Evolutionary conservation across 2,888 invertebrate species (phyloP).

Genomic region (Andrena trimmerana): DNA sequence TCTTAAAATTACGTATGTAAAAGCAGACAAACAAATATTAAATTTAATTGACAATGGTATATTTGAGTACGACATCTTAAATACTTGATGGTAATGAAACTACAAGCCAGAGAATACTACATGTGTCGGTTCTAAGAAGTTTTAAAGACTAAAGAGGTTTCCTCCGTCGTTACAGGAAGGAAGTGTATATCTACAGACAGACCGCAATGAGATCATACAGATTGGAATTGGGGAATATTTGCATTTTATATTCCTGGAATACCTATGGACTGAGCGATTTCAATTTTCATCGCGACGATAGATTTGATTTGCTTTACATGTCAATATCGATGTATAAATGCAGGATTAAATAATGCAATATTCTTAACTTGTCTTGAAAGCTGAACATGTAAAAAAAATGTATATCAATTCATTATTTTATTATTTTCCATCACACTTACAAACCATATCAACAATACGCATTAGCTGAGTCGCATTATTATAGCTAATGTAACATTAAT

Average conservation of each 20-base stretch:
- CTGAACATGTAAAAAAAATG: slow-evolving; percentile 65
- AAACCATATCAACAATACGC: slow-evolving; percentile 71
- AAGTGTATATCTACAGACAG: slow-evolving; percentile 67
- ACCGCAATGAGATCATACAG: slow-evolving; percentile 70
- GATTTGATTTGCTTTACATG: slow-evolving; percentile 72
- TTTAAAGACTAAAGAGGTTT: neutral
- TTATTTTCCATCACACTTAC: slow-evolving; percentile 72
- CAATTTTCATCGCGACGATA: neutral
- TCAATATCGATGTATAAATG: slow-evolving; percentile 78
- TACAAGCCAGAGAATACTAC: neutral
- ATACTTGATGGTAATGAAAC: neutral
- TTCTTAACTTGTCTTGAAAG: slow-evolving; percentile 58
- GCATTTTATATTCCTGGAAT: neutral
- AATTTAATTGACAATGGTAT: neutral
- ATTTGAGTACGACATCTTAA: slow-evolving; percentile 31
- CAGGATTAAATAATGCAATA: slow-evolving; percentile 76
- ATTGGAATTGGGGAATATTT: slow-evolving; percentile 11
- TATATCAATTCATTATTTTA: slow-evolving; percentile 71
- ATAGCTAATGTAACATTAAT: slow-evolving; percentile 66
- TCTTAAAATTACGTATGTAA: slow-evolving; percentile 7
- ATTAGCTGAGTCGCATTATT: slow-evolving; percentile 66
- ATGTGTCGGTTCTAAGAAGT: neutral
- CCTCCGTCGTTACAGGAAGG: slow-evolving; percentile 62
- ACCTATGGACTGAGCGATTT: neutral
- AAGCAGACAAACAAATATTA: slow-evolving; percentile 10